Conservation (phyloP, 2,113 vertebrate species). For the Hyperoodon ampullatus region DNA sequence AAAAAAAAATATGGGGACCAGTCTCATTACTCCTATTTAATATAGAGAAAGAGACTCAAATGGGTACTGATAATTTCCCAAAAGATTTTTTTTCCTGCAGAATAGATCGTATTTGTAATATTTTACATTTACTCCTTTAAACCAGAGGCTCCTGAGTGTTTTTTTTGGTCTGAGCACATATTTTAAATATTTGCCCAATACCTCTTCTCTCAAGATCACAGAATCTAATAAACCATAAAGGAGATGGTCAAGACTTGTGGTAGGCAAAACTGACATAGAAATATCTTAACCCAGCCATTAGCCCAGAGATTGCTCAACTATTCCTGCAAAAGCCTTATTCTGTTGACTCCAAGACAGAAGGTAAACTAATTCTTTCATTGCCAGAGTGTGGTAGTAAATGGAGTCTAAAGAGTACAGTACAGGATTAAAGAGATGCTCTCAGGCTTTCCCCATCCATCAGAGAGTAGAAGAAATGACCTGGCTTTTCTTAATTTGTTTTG, state of each 20-base stretch:
- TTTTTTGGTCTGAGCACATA: neutral
- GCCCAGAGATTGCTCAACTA: neutral
- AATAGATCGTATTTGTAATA: slow-evolving; percentile 9
- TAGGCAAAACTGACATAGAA: neutral
- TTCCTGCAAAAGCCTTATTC: neutral
- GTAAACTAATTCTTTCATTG: neutral
- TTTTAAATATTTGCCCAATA: slow-evolving; percentile 33
- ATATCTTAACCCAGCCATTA: neutral
- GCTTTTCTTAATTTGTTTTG: neutral
- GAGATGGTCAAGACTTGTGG: neutral
- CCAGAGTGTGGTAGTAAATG: neutral
- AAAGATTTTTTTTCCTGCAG: neutral
- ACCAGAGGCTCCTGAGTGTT: slow-evolving; percentile 5
- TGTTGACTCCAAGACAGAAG: neutral
- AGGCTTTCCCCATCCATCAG: neutral
- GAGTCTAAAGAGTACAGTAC: neutral
- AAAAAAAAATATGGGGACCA: neutral
- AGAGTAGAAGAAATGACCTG: slow-evolving; percentile 1
- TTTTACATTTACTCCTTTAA: slow-evolving; percentile 40
- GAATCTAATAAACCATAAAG: neutral
- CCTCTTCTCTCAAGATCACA: neutral
- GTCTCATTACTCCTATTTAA: neutral
- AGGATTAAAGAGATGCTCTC: neutral
- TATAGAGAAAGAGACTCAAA: slow-evolving; percentile 38
- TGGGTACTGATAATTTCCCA: neutral